phyloP scores from a whole-genome alignment of 2,888 invertebrate species.

The Dinocampus coccinellae region DNA sequence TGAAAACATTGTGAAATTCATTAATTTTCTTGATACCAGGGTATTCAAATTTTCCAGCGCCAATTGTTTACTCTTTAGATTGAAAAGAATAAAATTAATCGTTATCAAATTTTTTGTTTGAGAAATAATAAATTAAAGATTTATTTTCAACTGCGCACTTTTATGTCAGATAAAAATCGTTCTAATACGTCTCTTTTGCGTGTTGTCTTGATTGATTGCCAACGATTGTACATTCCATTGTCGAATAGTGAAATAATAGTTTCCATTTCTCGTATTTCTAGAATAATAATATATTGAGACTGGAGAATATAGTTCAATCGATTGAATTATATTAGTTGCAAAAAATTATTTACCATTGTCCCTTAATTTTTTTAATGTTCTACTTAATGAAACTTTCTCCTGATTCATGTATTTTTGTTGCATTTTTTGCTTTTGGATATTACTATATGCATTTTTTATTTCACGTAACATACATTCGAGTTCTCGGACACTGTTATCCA shows the following conservation, averaged over 20 bases:
- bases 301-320: neutral
- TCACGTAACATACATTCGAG: conserved; percentile 59
- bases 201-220: conserved; percentile 58
- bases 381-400: conserved; percentile 53
- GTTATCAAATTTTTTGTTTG: neutral
- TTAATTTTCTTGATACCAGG: conserved; percentile 52
- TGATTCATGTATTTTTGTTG: conserved; percentile 58
- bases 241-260: conserved; percentile 59
- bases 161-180: conserved; percentile 46
- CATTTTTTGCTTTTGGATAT: conserved; percentile 55
- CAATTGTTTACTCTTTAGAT: conserved; percentile 54
- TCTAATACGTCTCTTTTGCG: conserved; percentile 54
- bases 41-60: conserved; percentile 54
- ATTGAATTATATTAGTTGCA: neutral
- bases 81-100: neutral
- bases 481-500: conserved; percentile 57
- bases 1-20: conserved; percentile 34
- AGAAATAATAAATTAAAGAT: neutral
- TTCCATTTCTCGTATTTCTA: conserved; percentile 61
- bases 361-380: conserved; percentile 54
- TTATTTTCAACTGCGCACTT: conserved; percentile 38
- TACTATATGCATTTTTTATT: conserved; percentile 54
- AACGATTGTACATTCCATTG: conserved; percentile 57
- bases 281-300: neutral
- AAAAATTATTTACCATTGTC: conserved; percentile 55